Evolutionary conservation across 2,888 invertebrate genomes (phyloP).

Genomic region (Netelia virgata): DNA sequence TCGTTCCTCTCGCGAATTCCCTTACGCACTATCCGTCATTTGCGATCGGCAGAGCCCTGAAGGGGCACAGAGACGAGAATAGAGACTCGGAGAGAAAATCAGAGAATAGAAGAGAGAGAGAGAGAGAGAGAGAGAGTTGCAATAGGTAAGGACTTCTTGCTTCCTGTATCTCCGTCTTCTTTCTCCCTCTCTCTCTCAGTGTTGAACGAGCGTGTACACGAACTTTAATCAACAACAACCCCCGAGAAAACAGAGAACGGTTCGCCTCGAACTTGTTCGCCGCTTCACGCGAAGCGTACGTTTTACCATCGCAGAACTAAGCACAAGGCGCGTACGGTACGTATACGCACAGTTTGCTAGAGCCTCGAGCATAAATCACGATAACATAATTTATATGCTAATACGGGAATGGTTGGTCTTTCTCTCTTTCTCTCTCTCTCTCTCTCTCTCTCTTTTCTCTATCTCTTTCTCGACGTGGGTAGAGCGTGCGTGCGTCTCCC

Average conservation of each 20-base stretch:
- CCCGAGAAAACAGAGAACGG: slow-evolving; percentile 49
- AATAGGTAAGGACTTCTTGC: slow-evolving; percentile 47
- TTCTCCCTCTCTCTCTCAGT: slow-evolving; percentile 38
- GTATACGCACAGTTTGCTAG: slow-evolving; percentile 59
- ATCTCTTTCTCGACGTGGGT: slow-evolving; percentile 38
- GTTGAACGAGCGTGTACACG: slow-evolving; percentile 61
- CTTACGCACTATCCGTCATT: slow-evolving; percentile 64
- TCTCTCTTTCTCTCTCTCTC: slow-evolving; percentile 39
- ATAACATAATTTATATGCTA: slow-evolving; percentile 84
- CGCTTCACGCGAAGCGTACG: slow-evolving; percentile 67
- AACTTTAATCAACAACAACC: slow-evolving; percentile 78
- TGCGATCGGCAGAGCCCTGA: slow-evolving; percentile 48
- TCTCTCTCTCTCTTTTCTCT: too few relatives aligned
- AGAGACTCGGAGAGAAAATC: background rate
- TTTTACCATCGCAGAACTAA: slow-evolving; percentile 51
- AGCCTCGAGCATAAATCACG: slow-evolving; percentile 81
- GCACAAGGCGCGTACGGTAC: slow-evolving; percentile 42
- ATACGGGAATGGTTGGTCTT: slow-evolving; percentile 75
- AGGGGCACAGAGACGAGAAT: background rate
- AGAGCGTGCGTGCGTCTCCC: slow-evolving; percentile 36
- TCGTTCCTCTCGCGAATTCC: slow-evolving; percentile 61
- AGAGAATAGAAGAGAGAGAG: background rate
- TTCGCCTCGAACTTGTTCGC: slow-evolving; percentile 64
- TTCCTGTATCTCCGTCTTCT: slow-evolving; percentile 50
- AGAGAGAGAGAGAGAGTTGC: slow-evolving; percentile 25